Base-by-base conservation (phyloP, 1,140 invertebrate species). In the Musca vetustissima region DNA sequence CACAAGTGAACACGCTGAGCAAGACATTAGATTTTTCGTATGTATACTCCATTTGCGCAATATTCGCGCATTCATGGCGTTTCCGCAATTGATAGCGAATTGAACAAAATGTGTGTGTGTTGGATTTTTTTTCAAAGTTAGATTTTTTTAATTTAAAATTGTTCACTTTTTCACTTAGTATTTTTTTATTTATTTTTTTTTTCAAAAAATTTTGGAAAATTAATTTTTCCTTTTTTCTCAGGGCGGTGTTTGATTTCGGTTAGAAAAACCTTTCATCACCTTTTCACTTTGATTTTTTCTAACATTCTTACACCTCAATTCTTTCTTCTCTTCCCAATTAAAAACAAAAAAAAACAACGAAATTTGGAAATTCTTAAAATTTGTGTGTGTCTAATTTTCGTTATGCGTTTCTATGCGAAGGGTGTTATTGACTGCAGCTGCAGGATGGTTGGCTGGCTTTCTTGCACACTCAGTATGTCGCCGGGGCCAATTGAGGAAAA, bases 11-110 rank as follows among this genome's bases (percentile, higher is more conserved):
- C 67, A 72, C 70, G 71, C 61, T 24, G 59, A 49, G 57, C 76
- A 80, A 77, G 73, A 79, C 79, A 83, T 82, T 77, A 76, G 79
- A 71, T 75, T 77, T 71, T 79, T 81, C 76, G 79, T 78, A 75
- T 77, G 78, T 76, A 81, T 75, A 83, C 79, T 82, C 81, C 81
- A 82, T 83, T 82, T 83, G 81, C 81, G 81, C 81, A 83, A 79
- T 80, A 78, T 74, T 77, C 78, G 81, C 81, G 80, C 81, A 83
- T 83, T 77, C 81, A 83, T 83, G 80, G 80, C 80, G 80, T 82
- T 78, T 66, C 55, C 22, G 47, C 28, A 68, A 61, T 68, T 53
- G 49, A 25, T 67, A 25, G 25, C 22, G 57, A 61, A 61, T 61
- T 43, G 32, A 19, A 43, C 57, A 61, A 61, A 61, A 61, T n/a